phyloP scores from a whole-genome alignment of 2,888 invertebrate species.

The Euphydryas editha region DNA sequence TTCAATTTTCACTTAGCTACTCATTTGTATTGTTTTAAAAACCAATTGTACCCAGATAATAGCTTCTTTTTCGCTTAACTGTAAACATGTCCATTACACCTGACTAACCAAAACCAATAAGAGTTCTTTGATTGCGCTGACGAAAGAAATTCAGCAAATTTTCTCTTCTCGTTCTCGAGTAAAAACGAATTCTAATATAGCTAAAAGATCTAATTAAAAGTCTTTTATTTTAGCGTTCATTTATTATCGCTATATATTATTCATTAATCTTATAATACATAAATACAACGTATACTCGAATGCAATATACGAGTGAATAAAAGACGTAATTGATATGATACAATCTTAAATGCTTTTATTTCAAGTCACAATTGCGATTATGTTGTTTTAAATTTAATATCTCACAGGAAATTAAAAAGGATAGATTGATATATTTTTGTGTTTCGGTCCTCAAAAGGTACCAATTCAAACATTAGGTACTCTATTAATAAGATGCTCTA shows the following conservation, averaged over 20 bases:
- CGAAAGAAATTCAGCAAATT: slow-evolving; percentile 5
- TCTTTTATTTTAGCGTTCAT: not conserved
- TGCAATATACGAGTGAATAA: not conserved
- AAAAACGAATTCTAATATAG: not conserved
- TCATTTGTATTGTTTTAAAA: not conserved
- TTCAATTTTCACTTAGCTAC: not conserved
- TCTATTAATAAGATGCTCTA: too few species aligned
- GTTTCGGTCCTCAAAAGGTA: too few species aligned
- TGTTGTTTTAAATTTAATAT: not conserved
- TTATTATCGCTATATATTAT: too few species aligned
- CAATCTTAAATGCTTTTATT: not conserved
- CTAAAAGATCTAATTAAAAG: not conserved
- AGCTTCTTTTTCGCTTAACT: slow-evolving; percentile 3
- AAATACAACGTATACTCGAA: too few species aligned
- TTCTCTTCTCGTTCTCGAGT: not conserved
- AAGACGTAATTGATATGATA: not conserved
- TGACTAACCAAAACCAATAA: slow-evolving; percentile 29
- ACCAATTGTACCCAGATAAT: not conserved
- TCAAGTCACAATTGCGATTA: not conserved
- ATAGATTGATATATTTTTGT: too few species aligned
- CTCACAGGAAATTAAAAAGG: too few species aligned
- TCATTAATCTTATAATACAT: not conserved
- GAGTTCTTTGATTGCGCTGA: slow-evolving; percentile 15
- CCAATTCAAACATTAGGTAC: too few species aligned
- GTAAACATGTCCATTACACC: slow-evolving; percentile 13